Conservation (phyloP, 2,113 vertebrate genomes). For the Choloepus hoffmanni region DNA sequence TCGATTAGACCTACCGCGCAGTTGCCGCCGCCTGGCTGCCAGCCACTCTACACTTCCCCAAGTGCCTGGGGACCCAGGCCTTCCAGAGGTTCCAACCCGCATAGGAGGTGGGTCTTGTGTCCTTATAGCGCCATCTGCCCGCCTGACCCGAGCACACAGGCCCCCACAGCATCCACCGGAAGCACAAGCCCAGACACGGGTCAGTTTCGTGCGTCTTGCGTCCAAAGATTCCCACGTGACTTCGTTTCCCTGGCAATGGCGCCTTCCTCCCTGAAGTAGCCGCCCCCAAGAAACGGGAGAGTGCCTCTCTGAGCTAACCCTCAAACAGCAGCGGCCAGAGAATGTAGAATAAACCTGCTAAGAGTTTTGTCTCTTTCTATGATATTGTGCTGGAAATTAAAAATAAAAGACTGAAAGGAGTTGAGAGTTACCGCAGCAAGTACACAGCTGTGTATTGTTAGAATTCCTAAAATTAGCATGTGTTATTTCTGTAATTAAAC, state of each 20-base stretch:
- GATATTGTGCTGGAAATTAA: not conserved
- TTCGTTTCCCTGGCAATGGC: not conserved
- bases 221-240: not conserved
- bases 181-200: not conserved
- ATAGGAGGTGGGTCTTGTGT: rapidly evolving
- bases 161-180: not conserved
- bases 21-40: not conserved
- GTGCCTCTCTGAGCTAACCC: not conserved
- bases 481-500: slow-evolving; percentile 1
- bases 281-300: not conserved
- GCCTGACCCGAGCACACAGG: not conserved
- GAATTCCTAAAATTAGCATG: not conserved
- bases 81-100: not conserved
- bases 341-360: not conserved
- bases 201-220: not conserved
- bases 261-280: not conserved
- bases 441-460: not conserved
- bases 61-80: not conserved
- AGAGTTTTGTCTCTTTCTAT: not conserved
- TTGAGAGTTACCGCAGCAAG: not conserved
- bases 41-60: not conserved
- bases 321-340: not conserved
- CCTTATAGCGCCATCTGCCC: not conserved
- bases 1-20: not conserved
- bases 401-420: not conserved